phyloP scores from a whole-genome alignment of 2,888 invertebrate species.

The Xestia ashworthii region DNA sequence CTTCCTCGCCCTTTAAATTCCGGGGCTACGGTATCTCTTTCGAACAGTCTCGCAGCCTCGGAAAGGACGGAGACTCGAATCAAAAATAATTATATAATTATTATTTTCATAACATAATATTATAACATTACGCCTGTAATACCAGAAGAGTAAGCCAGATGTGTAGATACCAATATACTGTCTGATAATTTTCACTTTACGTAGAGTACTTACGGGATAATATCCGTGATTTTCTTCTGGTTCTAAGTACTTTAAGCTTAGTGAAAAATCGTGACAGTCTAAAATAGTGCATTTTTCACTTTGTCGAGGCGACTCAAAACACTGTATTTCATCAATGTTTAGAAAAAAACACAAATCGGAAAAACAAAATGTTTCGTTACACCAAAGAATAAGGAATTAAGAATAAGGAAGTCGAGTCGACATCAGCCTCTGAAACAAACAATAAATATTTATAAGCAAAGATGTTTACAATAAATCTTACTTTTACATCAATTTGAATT shows the following conservation, averaged over 20 bases:
- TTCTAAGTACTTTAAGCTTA: too few relatives aligned
- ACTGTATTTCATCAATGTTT: not conserved
- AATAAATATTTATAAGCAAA: slow-evolving; percentile 56
- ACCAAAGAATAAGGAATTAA: slow-evolving; percentile 22
- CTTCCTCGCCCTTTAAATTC: too few relatives aligned
- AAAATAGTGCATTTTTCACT: not conserved
- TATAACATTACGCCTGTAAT: too few relatives aligned
- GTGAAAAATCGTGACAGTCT: too few relatives aligned
- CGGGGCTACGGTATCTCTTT: too few relatives aligned
- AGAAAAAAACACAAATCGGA: not conserved
- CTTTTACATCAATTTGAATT: slow-evolving; percentile 63
- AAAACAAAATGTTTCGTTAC: not conserved
- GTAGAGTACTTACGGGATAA: too few relatives aligned
- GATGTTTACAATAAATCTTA: slow-evolving; percentile 57
- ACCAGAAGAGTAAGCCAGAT: too few relatives aligned
- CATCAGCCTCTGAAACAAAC: slow-evolving; percentile 25
- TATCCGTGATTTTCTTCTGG: too few relatives aligned
- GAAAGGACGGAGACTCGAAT: too few relatives aligned
- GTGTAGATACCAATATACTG: not conserved
- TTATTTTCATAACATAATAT: too few relatives aligned
- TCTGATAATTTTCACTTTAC: not conserved
- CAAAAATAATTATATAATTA: too few relatives aligned
- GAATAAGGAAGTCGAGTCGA: slow-evolving; percentile 2
- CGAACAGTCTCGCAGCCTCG: too few relatives aligned
- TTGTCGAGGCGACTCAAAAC: not conserved